These are phyloP conservation scores for Gallinago jamesoni DNA, from an alignment of 2,113 vertebrate genomes.

Conservation along the genomic window DNA sequence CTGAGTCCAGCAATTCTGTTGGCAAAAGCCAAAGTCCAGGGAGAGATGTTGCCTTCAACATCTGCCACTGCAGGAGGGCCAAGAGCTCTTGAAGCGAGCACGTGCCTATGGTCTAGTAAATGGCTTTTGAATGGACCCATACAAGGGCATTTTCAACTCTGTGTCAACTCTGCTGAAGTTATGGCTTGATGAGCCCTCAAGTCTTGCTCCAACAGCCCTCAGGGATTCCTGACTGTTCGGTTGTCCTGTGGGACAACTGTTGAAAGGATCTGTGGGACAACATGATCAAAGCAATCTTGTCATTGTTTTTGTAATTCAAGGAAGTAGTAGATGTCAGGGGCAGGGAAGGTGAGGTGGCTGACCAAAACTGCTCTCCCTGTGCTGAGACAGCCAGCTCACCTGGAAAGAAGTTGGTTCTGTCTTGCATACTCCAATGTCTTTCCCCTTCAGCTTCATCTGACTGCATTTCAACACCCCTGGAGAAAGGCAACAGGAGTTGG, in stretches of 20 bases:
- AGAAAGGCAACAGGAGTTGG: not conserved
- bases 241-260: not conserved
- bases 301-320: not conserved
- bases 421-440: not conserved
- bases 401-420: not conserved
- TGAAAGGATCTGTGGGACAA: not conserved
- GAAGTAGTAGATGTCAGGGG: not conserved
- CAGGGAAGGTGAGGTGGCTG: not conserved
- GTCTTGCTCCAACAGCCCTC: not conserved
- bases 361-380: not conserved
- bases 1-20: not conserved
- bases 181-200: not conserved
- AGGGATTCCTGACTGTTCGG: not conserved
- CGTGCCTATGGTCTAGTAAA: not conserved
- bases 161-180: not conserved
- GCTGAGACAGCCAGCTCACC: not conserved
- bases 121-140: not conserved
- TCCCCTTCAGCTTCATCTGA: not conserved
- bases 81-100: not conserved
- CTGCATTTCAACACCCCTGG: not conserved
- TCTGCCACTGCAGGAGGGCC: not conserved
- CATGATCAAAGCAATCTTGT: not conserved
- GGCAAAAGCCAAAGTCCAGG: not conserved
- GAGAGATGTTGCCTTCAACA: not conserved
- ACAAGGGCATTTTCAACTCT: not conserved